Evolutionary conservation across 2,113 vertebrate genomes (phyloP).

Genomic region (Leucosticte australis): DNA sequence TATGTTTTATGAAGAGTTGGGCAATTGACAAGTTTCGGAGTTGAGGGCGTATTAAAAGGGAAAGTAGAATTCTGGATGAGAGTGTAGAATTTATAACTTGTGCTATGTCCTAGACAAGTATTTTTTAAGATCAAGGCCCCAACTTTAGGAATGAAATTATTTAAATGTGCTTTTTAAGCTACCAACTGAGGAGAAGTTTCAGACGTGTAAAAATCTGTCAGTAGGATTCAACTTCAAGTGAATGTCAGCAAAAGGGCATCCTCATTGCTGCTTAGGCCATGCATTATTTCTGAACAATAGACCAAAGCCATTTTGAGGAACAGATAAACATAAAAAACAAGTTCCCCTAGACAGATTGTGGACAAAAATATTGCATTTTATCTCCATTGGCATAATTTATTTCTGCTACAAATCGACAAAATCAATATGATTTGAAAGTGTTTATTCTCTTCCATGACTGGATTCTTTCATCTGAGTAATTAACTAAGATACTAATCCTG

Average conservation of each 20-base stretch:
- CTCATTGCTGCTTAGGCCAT: not conserved
- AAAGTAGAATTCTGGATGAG: not conserved
- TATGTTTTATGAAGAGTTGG: not conserved
- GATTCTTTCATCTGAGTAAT: not conserved
- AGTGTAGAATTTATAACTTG: not conserved
- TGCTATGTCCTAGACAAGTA: not conserved
- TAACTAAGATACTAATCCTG: not conserved
- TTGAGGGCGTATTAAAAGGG: not conserved
- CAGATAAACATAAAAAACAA: not conserved
- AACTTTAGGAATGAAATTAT: not conserved
- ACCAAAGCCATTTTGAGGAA: not conserved
- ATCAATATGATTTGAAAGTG: not conserved
- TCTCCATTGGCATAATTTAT: not conserved
- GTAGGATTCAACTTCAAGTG: not conserved
- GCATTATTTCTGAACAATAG: not conserved
- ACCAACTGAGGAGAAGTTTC: not conserved
- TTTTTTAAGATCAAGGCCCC: not conserved
- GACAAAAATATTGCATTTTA: not conserved
- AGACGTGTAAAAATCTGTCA: not conserved
- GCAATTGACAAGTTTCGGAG: not conserved
- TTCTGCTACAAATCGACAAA: not conserved
- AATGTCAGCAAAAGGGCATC: not conserved
- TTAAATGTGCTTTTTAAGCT: not conserved
- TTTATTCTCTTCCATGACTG: not conserved
- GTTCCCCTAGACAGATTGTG: not conserved